Percentiles rank a stretch among this genome's conserved stretches.
phyloP scores from a whole-genome alignment of 2,113 vertebrate genomes.

The Parus major region DNA sequence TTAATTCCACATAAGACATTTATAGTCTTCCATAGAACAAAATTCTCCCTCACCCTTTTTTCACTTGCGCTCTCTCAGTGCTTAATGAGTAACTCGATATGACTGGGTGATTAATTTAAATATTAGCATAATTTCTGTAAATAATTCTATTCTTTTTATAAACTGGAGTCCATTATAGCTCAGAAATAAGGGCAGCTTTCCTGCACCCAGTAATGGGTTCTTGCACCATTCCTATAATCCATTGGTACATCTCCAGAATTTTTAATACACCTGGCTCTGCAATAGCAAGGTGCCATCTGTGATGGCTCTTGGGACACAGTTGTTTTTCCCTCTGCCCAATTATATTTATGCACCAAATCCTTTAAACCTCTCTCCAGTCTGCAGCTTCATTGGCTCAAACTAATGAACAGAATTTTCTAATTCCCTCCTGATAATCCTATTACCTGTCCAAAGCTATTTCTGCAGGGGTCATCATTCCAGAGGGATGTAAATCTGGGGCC shows the following conservation, averaged over 20 bases:
- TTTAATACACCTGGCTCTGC: not conserved
- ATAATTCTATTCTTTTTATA: not conserved
- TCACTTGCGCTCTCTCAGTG: not conserved
- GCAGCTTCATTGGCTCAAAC: constrained; percentile 55
- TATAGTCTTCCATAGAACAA: not conserved
- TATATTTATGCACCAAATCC: constrained; percentile 58
- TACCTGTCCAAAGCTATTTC: constrained; percentile 88
- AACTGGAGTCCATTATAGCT: not conserved
- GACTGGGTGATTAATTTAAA: not conserved
- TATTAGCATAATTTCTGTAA: not conserved
- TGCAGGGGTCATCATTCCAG: constrained; percentile 76
- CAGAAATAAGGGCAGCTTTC: not conserved
- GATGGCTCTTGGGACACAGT: not conserved
- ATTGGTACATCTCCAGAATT: not conserved
- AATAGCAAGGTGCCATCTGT: not conserved
- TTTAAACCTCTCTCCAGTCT: constrained; percentile 55
- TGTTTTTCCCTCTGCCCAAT: constrained; percentile 48
- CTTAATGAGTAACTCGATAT: not conserved
- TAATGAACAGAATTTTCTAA: constrained; percentile 80
- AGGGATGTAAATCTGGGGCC: constrained; percentile 75
- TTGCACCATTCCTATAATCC: not conserved
- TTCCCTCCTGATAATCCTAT: constrained; percentile 91
- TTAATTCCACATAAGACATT: not conserved
- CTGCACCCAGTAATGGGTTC: not conserved
- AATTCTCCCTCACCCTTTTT: not conserved